A percentile compares a stretch with the other conserved stretches of the same genome.
Conservation (phyloP, 2,797 vertebrate species). For the Catamblyrhynchus diadema region DNA sequence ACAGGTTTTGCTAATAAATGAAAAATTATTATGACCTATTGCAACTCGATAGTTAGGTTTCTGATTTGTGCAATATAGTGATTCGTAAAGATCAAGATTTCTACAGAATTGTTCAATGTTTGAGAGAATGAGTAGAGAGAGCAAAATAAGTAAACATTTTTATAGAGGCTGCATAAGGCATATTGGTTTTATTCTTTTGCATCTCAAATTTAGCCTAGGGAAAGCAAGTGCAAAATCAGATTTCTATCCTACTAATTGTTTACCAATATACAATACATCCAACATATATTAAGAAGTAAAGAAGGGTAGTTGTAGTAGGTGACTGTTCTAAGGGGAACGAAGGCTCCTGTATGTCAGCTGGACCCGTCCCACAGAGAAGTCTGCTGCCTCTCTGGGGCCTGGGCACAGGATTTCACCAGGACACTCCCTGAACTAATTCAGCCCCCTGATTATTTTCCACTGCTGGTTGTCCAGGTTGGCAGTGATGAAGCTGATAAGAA, state of each 20-base stretch:
- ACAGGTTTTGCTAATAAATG: background rate
- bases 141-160: background rate
- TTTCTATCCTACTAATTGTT: background rate
- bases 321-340: accelerated
- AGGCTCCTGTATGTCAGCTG: background rate
- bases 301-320: too few species aligned
- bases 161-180: background rate
- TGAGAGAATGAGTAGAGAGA: background rate
- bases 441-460: background rate
- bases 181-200: background rate
- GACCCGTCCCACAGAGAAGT: background rate
- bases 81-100: background rate
- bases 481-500: background rate
- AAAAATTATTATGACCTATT: background rate
- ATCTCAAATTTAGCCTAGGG: background rate
- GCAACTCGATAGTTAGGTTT: background rate
- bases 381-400: background rate
- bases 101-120: background rate
- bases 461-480: background rate
- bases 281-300: background rate
- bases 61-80: background rate
- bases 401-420: background rate
- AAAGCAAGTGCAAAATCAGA: background rate
- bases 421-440: background rate
- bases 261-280: background rate